A percentile compares a stretch with the other conserved stretches of the same genome.
phyloP scores from a whole-genome alignment of 2,113 vertebrate species.

The Campylomormyrus numenius region DNA sequence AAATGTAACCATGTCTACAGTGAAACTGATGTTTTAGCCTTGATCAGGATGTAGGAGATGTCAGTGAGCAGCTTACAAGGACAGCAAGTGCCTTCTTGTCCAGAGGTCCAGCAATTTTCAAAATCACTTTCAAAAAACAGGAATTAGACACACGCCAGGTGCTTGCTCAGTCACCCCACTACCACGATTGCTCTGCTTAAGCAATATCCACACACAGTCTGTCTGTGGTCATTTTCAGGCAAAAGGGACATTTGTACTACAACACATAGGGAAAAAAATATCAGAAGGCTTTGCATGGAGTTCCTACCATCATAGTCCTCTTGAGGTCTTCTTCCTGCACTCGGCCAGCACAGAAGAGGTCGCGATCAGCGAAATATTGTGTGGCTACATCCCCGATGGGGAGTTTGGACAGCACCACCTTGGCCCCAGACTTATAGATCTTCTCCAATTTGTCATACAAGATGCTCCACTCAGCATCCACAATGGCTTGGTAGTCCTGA shows the following conservation, averaged over 20 bases:
- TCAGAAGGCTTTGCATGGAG: not conserved
- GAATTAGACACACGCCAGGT: not conserved
- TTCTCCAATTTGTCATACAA: constrained; percentile 94
- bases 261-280: not conserved
- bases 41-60: not conserved
- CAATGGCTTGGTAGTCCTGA: constrained; percentile 96
- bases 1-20: not conserved
- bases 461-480: constrained; percentile 97
- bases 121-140: not conserved
- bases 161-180: not conserved
- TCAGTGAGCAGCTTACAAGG: not conserved
- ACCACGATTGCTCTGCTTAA: not conserved
- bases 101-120: not conserved
- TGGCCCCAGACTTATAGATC: constrained; percentile 84
- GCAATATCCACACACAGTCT: not conserved
- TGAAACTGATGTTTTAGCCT: not conserved
- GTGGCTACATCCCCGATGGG: constrained; percentile 95
- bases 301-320: constrained; percentile 92
- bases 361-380: constrained; percentile 91
- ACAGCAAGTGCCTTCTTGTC: not conserved
- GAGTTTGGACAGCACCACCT: constrained; percentile 89
- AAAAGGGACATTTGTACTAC: not conserved
- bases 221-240: not conserved
- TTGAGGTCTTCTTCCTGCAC: constrained; percentile 91
- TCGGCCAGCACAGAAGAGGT: constrained; percentile 93